Base-by-base conservation (phyloP, 2,888 invertebrate species). In the Diachrysia chrysitis region DNA sequence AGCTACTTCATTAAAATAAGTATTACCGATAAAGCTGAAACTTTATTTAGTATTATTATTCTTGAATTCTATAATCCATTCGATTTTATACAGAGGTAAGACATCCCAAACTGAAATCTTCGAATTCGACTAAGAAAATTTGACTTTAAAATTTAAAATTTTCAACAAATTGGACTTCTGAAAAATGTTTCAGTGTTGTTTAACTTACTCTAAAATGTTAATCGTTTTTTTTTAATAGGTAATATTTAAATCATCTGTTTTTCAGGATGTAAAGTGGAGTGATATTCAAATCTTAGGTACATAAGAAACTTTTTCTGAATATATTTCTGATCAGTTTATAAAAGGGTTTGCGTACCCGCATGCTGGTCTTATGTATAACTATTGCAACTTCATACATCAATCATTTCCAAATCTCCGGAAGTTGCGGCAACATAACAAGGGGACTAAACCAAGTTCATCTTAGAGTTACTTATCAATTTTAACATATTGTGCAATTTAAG, bases 401-500 rank as follows among this genome's bases (percentile, higher is more conserved):
- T 51, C 48, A 51, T 51, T 7, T 42, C 5, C 21, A 10, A 51
- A 51, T 21, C 21, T 21, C 19, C 48, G 48, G 21, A 51, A 21
- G 48, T 19, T 12, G 48, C 21, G 19, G 19, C 12, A 19, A 19
- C 21, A 14, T 12, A 19, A 19, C 48, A 21, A 19, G 21, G 48
- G 48, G 48, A n/a, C 17, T 19, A 21, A 21, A 21, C 25, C 23
- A 25, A 23, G 23, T 54, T 54, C 4, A 56, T 66, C 17, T 69
- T 21, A 56, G 57, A 59, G 63, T 59, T 6, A 29, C 58, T 71
- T 76, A 63, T 73, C 77, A 32, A 0, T 2, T 29, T 1, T 23
- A 14, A 57, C 66, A 66, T 76, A 76, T 65, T 65, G 56, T 62
- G 63, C 32, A 2, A 53, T 54, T 72, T 46, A 72, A 59, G 35